Base-by-base conservation (phyloP, 2,113 vertebrate genomes). In the Elaphurus davidianus region DNA sequence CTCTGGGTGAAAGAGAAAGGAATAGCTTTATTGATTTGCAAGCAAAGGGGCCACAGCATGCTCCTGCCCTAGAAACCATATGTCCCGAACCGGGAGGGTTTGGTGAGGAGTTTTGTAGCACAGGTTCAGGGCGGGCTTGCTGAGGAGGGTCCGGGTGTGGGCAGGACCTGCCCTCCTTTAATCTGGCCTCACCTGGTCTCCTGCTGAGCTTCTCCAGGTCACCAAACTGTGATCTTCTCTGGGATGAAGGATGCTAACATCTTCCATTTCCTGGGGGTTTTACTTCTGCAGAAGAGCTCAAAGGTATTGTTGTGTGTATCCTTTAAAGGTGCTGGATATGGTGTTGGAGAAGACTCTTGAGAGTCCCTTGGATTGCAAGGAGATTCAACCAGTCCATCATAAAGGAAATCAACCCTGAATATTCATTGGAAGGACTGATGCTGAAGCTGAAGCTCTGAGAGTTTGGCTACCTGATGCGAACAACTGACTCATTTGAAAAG, bases 101-200 rank as follows among this genome's bases (percentile, higher is more conserved):
- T 50, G 45, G 2, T 12, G 78, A 79, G 76, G 2, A 30, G 45
- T 4, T 79, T 3, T 33, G 16, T 6, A 50, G 28, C 78, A 5
- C 0, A 10, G 78, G 45, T 79, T 50, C 16, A 19, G 28, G 8
- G 15, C 1, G 0, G 45, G 45, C 15, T 19, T 6, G 76, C 28
- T 17, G 16, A 19, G 45, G 2, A 50, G 28, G 2, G 0, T 50
- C 27, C 0, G 0, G 1, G 45, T 33, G 76, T 33, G 76, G 0
- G 28, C 76, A 79, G 45, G 45, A 47, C 78, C 45, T 11, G 16
- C 27, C 2, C 16, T 50, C 45, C 78, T 10, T 79, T 79, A 6
- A 6, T 79, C 45, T 50, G 78, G 45, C 76, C 76, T 78, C 76
- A 30, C 25, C 7, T 15, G 2, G 76, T 19, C 16, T 81, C 78